Conservation (phyloP, 2,888 invertebrate genomes). For the Tipula helvola region DNA sequence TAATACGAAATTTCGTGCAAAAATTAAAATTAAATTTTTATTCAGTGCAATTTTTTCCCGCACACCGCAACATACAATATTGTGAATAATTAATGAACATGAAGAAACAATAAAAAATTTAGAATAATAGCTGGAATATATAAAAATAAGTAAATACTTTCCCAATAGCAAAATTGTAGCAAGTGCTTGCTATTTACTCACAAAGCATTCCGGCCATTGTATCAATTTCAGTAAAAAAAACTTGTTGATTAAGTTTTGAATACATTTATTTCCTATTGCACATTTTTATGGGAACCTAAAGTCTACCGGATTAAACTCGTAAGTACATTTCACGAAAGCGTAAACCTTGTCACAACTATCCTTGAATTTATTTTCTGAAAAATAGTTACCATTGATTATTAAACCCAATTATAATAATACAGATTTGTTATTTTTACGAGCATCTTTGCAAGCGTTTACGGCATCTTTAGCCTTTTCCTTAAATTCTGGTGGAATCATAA, state of each 20-base stretch:
- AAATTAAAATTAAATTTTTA: neutral
- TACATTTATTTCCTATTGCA: neutral
- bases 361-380: slow-evolving; percentile 26
- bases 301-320: slow-evolving; percentile 23
- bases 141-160: too few relatives aligned
- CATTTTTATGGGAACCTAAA: slow-evolving; percentile 27
- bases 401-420: neutral
- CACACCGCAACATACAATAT: neutral
- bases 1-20: too few relatives aligned
- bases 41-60: neutral
- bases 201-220: neutral
- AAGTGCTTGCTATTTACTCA: too few relatives aligned
- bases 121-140: too few relatives aligned
- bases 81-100: neutral
- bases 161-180: too few relatives aligned
- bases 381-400: neutral
- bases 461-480: slow-evolving; percentile 22
- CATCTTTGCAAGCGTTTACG: slow-evolving; percentile 25
- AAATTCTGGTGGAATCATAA: slow-evolving; percentile 27
- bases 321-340: slow-evolving; percentile 27
- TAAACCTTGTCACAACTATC: slow-evolving; percentile 27
- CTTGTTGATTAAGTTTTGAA: neutral
- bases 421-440: slow-evolving; percentile 23
- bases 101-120: too few relatives aligned
- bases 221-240: neutral